Percentiles rank a stretch among this genome's conserved stretches.
Evolutionary conservation across 2,113 vertebrate genomes (phyloP).

Genomic region (Oreocharis arfaki): DNA sequence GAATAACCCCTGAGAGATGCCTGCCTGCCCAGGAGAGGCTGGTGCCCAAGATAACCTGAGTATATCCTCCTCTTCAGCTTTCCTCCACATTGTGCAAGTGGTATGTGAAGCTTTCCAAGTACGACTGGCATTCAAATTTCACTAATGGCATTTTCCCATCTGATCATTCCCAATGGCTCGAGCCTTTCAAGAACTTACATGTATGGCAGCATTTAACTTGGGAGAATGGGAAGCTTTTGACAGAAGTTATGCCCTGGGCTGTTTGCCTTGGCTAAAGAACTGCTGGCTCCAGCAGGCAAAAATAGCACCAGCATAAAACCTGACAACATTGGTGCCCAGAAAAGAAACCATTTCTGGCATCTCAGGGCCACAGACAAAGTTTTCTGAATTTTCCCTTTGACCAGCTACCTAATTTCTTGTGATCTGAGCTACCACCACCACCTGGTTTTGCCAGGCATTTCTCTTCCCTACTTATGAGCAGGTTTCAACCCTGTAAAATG

Average conservation of each 20-base stretch:
- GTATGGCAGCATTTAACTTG: not conserved
- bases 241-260: not conserved
- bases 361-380: not conserved
- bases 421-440: not conserved
- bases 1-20: not conserved
- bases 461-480: not conserved
- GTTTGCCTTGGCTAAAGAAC: not conserved
- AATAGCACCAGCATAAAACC: not conserved
- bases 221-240: not conserved
- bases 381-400: not conserved
- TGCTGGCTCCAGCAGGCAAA: not conserved
- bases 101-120: not conserved
- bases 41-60: not conserved
- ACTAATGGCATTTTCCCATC: not conserved
- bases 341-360: not conserved
- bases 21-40: not conserved
- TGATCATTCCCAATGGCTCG: not conserved
- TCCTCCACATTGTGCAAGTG: not conserved
- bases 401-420: not conserved
- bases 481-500: accelerated
- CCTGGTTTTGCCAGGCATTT: not conserved
- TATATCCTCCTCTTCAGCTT: not conserved
- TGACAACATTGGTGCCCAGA: not conserved
- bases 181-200: not conserved
- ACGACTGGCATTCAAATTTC: not conserved